phyloP scores from a whole-genome alignment of 2,888 invertebrate genomes.

The Baronia brevicornis region DNA sequence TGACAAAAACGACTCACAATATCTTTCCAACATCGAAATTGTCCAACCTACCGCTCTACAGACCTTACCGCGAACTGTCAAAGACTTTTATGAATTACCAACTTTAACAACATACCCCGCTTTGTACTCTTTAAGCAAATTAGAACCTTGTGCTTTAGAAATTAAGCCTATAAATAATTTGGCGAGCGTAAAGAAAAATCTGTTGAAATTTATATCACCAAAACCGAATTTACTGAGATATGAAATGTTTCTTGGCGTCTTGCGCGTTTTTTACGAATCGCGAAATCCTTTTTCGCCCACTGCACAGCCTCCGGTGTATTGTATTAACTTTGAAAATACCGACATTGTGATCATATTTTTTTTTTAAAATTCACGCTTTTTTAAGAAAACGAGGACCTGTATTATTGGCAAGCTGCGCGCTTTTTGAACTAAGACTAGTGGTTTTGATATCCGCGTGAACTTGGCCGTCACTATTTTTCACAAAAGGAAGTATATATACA shows the following conservation, averaged over 20 bases:
- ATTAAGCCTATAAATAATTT: conserved; percentile 16
- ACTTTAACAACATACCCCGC: conserved; percentile 18
- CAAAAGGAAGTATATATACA: no score
- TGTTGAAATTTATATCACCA: conserved; percentile 56
- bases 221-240: conserved; percentile 60
- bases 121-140: conserved; percentile 15
- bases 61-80: conserved; percentile 71
- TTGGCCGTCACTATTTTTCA: no score
- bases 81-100: conserved; percentile 49
- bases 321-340: conserved; percentile 24
- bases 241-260: conserved; percentile 44
- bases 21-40: conserved; percentile 63
- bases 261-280: conserved; percentile 34
- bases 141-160: conserved; percentile 15
- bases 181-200: conserved; percentile 8
- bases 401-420: no score
- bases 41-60: conserved; percentile 67
- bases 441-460: no score
- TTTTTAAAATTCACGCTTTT: no score
- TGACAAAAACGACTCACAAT: conserved; percentile 65
- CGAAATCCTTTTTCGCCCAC: conserved; percentile 24
- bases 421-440: no score
- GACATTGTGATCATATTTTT: no score
- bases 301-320: conserved; percentile 27
- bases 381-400: no score